Evolutionary conservation across 2,797 vertebrate species (phyloP), one percentile per base, ranked within the genome.

Genomic region (Petrocephalus sullivani): DNA sequence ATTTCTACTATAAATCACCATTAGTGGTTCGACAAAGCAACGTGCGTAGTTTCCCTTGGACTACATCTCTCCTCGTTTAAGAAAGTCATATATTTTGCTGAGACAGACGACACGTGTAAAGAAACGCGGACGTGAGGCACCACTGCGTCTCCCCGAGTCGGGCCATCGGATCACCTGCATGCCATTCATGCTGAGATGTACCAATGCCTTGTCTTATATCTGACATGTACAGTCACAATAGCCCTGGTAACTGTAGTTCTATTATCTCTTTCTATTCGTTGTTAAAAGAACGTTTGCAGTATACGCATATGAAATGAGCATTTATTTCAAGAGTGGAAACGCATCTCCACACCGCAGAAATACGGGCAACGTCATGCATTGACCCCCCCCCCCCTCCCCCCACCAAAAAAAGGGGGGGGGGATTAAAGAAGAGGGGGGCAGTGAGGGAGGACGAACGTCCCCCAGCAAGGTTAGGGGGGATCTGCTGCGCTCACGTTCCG

Each of bases 401-500:
- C 12, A 4, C 54, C 54, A 5, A 56, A 56, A 56, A 10, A 16
- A 1, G 14, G 3, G 1, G 10, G 10, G 54, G 10, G 12, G 37
- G 33, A 75, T 75, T 75, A 41, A 75, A 41, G 67, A 33, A 41
- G 28, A 28, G 61, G 61, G 28, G 28, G 61, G 61, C 23, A 67
- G 23, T 12, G 23, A 33, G 67, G 67, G 67, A 75, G 67, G 67
- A 75, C 67, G 10, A 75, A 75, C 19, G 67, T 37, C 37, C 28
- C 61, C 33, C 67, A 75, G 33, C 67, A 41, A 75, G 67, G 67
- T 75, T 75, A 75, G 67, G 33, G 28, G 67, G 37, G 37, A 75
- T 37, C 4, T 41, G 14, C 67, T 75, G 4, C 33, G 33, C 71
- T 90, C 89, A 90, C 89, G 91, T 92, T 90, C 90, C 90, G 87